Conservation (phyloP, 2,888 invertebrate genomes). For the Nesidiocoris tenuis region DNA sequence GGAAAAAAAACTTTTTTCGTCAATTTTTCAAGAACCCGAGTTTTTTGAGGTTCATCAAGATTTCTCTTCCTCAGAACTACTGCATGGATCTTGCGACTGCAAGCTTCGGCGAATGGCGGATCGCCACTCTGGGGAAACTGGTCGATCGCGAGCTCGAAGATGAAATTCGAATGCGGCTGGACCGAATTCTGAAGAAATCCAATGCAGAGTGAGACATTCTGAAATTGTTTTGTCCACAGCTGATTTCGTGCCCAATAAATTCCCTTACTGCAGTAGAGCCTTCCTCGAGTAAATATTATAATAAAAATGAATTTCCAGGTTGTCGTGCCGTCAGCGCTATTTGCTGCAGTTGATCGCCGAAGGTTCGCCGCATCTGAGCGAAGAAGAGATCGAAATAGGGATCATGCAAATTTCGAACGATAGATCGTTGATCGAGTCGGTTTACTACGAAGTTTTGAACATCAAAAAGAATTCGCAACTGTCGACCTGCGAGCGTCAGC, state of each 20-base stretch:
- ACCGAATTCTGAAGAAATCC: slow-evolving; percentile 55
- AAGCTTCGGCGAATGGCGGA: slow-evolving; percentile 66
- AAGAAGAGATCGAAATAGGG: slow-evolving; percentile 55
- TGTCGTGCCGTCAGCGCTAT: slow-evolving; percentile 52
- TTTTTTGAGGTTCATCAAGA: too few species aligned
- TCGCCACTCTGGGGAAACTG: slow-evolving; percentile 64
- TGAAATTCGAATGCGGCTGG: slow-evolving; percentile 58
- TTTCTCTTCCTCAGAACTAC: slow-evolving; percentile 60
- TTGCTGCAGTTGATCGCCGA: slow-evolving; percentile 57
- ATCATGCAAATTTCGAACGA: slow-evolving; percentile 54
- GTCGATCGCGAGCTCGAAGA: slow-evolving; percentile 56
- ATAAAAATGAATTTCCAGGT: too few species aligned
- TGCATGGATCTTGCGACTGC: slow-evolving; percentile 62
- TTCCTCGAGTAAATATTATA: too few species aligned
- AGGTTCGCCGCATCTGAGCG: slow-evolving; percentile 54
- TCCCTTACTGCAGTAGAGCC: too few species aligned
- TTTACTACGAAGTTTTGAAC: slow-evolving; percentile 13
- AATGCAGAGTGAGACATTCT: slow-evolving; percentile 35
- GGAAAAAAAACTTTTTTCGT: too few species aligned
- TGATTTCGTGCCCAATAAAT: too few species aligned
- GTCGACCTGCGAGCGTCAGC: slow-evolving; percentile 60
- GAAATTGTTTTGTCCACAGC: too few species aligned
- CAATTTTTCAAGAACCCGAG: too few species aligned
- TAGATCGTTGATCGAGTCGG: slow-evolving; percentile 19
- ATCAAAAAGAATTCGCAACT: slow-evolving; percentile 50